A percentile compares a stretch with the other conserved stretches of the same genome.
These are phyloP conservation scores for Tamias sibiricus DNA, from an alignment of 2,113 vertebrate genomes.

Conservation along the genomic window DNA sequence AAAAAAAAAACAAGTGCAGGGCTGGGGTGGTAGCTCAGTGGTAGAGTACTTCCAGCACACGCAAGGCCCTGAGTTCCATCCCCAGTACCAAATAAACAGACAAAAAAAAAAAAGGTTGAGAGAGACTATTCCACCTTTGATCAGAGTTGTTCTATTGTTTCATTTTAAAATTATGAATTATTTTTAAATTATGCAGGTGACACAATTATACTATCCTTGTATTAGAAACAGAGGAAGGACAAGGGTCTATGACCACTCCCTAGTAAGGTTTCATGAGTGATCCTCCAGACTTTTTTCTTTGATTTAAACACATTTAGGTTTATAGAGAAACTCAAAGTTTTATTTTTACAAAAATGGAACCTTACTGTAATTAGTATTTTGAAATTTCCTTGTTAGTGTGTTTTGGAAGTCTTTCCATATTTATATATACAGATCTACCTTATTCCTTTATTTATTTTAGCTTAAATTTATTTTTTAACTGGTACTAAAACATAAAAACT, in stretches of 20 bases:
- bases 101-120: neutral
- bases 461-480: neutral
- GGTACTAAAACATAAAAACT: neutral
- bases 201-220: neutral
- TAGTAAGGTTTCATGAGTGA: neutral
- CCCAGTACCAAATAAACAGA: neutral
- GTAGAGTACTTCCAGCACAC: neutral
- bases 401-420: neutral
- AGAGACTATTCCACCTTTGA: neutral
- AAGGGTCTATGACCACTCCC: neutral
- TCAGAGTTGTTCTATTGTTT: conserved; percentile 1
- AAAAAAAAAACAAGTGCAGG: neutral
- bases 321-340: conserved; percentile 30
- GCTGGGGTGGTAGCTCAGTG: neutral
- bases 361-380: neutral
- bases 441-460: neutral
- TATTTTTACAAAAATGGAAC: neutral
- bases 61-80: neutral
- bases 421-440: no score
- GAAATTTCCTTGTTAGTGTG: neutral
- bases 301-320: neutral
- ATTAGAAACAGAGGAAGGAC: neutral
- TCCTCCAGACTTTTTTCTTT: neutral
- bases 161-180: neutral
- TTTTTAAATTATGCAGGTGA: neutral